Base-by-base conservation (phyloP, 1,140 invertebrate species). In the Brachionus paranguensis region DNA sequence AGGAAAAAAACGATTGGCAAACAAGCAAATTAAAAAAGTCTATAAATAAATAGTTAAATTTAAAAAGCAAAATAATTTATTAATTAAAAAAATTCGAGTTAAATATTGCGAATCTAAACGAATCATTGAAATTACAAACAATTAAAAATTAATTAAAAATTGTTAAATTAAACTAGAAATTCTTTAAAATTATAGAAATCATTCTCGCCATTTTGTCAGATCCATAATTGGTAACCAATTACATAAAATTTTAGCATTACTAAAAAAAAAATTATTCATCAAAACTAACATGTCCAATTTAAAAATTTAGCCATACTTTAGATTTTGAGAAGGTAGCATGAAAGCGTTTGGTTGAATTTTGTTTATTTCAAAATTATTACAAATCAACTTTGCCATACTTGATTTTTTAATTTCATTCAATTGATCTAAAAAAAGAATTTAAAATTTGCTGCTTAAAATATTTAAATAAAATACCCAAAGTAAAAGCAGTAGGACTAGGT, bases 161-260 rank as follows among this genome's bases (percentile, higher is more conserved):
- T 37, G 4, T 33, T 33, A 8, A 70, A 17, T 33, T 37, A 33
- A 14, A 33, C 27, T 33, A n/a, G n/a, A 33, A 70, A 70, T 33
- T 12, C 3, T 29, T 10, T 10, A 68, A 41, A 72, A 43, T 47
- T 47, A 47, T 47, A 2, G 6, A 68, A 68, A 68, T 68, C 17
- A 64, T 81, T 81, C 53, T 20, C 53, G 12, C 78, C 78, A 81
- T 27, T 81, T 81, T 10, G 53, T 64, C 20, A 81, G 27, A 8
- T 81, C 78, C 5, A 81, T 81, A 6, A 6, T 27, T 64, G 53
- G 53, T 20, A 81, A n/a, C 64, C 64, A 68, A 27, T 43, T 45
- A 11, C 78, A 81, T 14, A 17, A 64, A 12, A 81, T 68, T 81
- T 68, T 60, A 64, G 10, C 78, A 68, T 81, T 81, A 43, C 78